Base-by-base conservation (phyloP, 2,888 invertebrate species). In the Conus canariensis region DNA sequence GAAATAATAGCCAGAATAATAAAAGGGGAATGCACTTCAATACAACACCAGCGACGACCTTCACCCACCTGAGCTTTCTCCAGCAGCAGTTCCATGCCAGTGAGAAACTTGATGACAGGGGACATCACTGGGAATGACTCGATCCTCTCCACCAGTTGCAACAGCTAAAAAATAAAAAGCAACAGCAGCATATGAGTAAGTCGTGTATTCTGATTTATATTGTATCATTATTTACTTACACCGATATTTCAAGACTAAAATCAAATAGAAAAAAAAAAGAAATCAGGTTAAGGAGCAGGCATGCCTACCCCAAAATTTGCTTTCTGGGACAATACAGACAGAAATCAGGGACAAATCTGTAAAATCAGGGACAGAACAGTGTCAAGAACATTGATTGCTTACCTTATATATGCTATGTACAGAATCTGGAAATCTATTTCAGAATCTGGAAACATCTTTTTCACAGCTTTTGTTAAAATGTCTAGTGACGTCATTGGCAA, bases 31-130 rank as follows among this genome's bases (percentile, higher is more conserved):
- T 8, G 19, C 70, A 70, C 16, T 22, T 70, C 22, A 8, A 70
- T 1, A 70, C 16, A 70, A 16, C 10, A 64, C 60, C 16, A 74
- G 19, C 8, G 7, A 25, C 3, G 25, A 7, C 70, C 25, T 77
- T 77, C 16, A 58, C 10, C 16, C 60, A 96, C 96, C 94, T 96
- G 96, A 59, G 96, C 95, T 91, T 98, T 98, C 91, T 98, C 97
- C 1, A 99, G 97, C 1, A 99, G 96, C 87, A 99, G 97, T 96
- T 99, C 99, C 89, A 99, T 97, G 0, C 99, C 99, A 0, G 98
- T 98, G 2, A 99, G 97, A 95, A 98, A 98, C 92, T 98, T 97
- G 91, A 98, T 98, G 7, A 99, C 97, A 0, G 99, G 98, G 92
- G 98, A 98, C 0, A 97, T 97, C 0, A 98, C 97, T 0, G 98